Evolutionary conservation across 2,888 invertebrate genomes (phyloP), one percentile per base, ranked within the genome.

Genomic region (Bembecia ichneumoniformis): DNA sequence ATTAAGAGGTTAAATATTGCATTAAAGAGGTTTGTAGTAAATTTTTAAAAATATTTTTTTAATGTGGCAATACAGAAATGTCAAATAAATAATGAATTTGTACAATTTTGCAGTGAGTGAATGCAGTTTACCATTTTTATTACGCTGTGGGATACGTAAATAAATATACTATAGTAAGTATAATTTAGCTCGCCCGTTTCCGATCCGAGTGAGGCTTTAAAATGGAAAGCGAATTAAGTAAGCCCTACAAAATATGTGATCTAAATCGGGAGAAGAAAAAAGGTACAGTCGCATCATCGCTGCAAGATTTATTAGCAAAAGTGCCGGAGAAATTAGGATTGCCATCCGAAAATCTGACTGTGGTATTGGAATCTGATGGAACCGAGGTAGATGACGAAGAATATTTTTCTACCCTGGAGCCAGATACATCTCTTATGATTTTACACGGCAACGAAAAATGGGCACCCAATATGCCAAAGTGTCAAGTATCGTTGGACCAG

Each of bases 301-400:
- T 96, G 47, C 92, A 93, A 69, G 95, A 95, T 71, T 89, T 96
- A 67, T 90, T 93, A 60, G 82, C 88, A 55, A 93, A 93, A 86
- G 93, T 94, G 49, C 90, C 92, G 48, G 93, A 92, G 66, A 94
- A 94, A 76, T 88, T 95, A 58, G 88, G 89, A 17, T 72, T 92
- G 54, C 91, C 91, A 17, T 78, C 89, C 50, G 88, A 88, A 56
- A 90, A 91, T 58, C 86, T 95, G 52, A 94, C 93, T 49, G 93
- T 97, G 52, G 96, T 96, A 40, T 84, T 97, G 59, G 97, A 97
- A 74, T 92, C 91, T 47, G 97, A 97, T 83, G 97, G 97, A 35
- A 97, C 97, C 0, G 97, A 97, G 88, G 94, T 97, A 47, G 97
- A 97, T 64, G 97, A 97, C 69, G 97, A 97, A 74, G 96, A 96